phyloP scores from a whole-genome alignment of 2,888 invertebrate species.

The Trachelus troglodyta region DNA sequence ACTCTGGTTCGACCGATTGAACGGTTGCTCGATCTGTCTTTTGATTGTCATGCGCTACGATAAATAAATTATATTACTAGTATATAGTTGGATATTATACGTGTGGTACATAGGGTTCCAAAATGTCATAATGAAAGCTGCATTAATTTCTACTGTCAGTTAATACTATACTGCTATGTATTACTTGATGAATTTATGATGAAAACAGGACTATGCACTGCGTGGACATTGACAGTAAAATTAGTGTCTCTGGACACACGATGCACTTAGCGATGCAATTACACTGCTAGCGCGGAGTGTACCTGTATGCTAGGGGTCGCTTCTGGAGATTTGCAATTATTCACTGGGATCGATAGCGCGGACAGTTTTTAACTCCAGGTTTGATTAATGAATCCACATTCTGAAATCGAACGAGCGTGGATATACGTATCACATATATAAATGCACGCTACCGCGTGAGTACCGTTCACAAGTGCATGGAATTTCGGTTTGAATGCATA shows the following conservation, averaged over 20 bases:
- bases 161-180: background rate
- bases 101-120: background rate
- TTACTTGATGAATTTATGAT: background rate
- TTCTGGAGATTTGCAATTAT: constrained; percentile 32
- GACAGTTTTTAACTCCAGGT: constrained; percentile 43
- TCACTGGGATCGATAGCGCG: constrained; percentile 33
- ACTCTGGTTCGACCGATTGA: background rate
- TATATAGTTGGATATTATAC: background rate
- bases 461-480: constrained; percentile 32
- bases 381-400: constrained; percentile 56
- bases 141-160: background rate
- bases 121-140: background rate
- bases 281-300: background rate
- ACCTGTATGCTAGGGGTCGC: constrained; percentile 25
- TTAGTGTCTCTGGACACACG: background rate
- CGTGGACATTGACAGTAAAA: background rate
- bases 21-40: constrained; percentile 55
- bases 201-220: background rate
- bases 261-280: background rate
- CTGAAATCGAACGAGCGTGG: constrained; percentile 42
- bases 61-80: constrained; percentile 55
- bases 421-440: constrained; percentile 18
- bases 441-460: background rate
- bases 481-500: constrained; percentile 52
- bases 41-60: constrained; percentile 55